Percentiles rank a stretch among this genome's conserved stretches.
Conservation (phyloP, 2,113 vertebrate species). For the Riparia riparia region DNA sequence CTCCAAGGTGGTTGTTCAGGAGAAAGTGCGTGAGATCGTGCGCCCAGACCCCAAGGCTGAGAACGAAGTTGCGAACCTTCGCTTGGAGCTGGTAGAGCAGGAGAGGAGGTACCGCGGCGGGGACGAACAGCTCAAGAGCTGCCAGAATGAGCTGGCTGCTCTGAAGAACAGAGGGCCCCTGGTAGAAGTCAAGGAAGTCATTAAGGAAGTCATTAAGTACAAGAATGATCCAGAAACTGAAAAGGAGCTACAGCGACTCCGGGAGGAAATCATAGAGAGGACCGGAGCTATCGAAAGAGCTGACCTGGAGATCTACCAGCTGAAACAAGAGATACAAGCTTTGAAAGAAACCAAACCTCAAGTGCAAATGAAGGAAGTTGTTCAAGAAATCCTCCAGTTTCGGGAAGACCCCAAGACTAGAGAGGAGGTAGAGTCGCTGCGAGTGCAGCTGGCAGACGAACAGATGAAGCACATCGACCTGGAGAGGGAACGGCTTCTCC, state of each 20-base stretch:
- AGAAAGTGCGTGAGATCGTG: constrained; percentile 94
- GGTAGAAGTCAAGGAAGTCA: constrained; percentile 91
- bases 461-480: constrained; percentile 91
- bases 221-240: constrained; percentile 92
- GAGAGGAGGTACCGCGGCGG: constrained; percentile 86
- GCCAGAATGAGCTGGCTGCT: constrained; percentile 83
- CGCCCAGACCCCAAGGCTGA: constrained; percentile 95
- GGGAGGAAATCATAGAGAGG: constrained; percentile 94
- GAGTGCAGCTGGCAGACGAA: constrained; percentile 87
- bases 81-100: constrained; percentile 91
- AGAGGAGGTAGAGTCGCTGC: constrained; percentile 88
- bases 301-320: constrained; percentile 91
- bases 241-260: constrained; percentile 88
- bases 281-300: constrained; percentile 88
- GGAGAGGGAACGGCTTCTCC: constrained; percentile 80
- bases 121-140: constrained; percentile 85
- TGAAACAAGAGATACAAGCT: constrained; percentile 90
- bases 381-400: constrained; percentile 93
- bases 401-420: constrained; percentile 92
- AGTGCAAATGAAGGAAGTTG: constrained; percentile 91
- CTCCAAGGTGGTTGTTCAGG: constrained; percentile 89
- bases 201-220: constrained; percentile 97
- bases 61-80: constrained; percentile 91
- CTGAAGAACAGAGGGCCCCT: constrained; percentile 88
- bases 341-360: constrained; percentile 92